Conservation (phyloP, 1,140 invertebrate genomes). For the Bicyclus anynana region DNA sequence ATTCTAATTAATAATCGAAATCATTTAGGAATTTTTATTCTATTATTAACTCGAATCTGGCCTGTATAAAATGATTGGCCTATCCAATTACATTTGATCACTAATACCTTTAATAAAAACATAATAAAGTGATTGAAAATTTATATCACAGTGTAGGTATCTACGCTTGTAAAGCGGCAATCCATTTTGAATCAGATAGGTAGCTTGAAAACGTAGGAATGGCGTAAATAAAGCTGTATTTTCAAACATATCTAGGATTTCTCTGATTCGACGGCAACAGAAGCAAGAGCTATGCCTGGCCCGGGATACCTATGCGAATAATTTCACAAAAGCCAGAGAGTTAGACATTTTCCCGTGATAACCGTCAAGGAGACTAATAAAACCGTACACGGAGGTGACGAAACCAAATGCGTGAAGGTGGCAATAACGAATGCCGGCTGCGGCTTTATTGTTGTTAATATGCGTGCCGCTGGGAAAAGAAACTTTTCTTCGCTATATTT, state of each 20-base stretch:
- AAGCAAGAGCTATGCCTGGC: constrained; percentile 51
- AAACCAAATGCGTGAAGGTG: constrained; percentile 39
- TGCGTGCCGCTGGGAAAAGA: constrained; percentile 6
- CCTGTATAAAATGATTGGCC: too few relatives aligned
- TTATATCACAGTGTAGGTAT: background rate
- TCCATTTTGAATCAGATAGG: constrained; percentile 16
- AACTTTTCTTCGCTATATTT: constrained; percentile 8
- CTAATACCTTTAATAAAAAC: too few relatives aligned
- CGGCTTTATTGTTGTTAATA: constrained; percentile 32
- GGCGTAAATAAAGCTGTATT: constrained; percentile 36
- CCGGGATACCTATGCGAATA: constrained; percentile 48
- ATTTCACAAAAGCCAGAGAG: constrained; percentile 61
- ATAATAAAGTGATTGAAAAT: too few relatives aligned
- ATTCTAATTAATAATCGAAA: too few relatives aligned
- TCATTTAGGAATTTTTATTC: too few relatives aligned
- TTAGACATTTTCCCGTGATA: constrained; percentile 54
- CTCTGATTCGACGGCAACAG: constrained; percentile 26
- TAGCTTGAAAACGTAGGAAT: constrained; percentile 25
- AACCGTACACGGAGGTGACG: constrained; percentile 48
- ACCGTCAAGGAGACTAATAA: constrained; percentile 57
- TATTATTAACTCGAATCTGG: too few relatives aligned
- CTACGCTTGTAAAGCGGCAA: constrained; percentile 8
- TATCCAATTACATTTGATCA: too few relatives aligned
- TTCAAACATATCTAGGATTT: constrained; percentile 41
- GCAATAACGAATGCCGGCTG: constrained; percentile 24